Base-by-base conservation (phyloP, 35 echinoderm and acorn worm species). In the Holothuria glaberrima region DNA sequence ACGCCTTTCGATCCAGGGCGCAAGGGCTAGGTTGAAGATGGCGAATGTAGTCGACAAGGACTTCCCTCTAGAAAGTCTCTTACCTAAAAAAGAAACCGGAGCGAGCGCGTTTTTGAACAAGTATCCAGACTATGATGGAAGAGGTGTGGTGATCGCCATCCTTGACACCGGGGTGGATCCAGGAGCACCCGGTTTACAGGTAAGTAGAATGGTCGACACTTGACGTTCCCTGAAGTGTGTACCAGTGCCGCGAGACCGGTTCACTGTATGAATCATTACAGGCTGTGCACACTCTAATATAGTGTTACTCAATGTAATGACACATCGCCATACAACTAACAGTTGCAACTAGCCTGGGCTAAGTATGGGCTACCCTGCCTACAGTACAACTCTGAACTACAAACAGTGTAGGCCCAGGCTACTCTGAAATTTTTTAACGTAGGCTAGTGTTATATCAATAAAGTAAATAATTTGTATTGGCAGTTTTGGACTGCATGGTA, bases 81-180 rank as follows among this genome's bases (percentile, higher is more conserved):
- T 98, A 73, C 96, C 96, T 59, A 98, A 98, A 87, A 98, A 92
- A 71, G 93, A 98, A 77, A 98, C 96, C 21, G 93, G 93, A 76
- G 96, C 96, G 17, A 31, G 67, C 61, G 62, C 93, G 58, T 99
- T 99, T 77, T 48, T 99, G 26, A 84, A 91, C 22, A 98, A 95
- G 64, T 99, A 95, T 89, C 93, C 97, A 13, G 93, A 99, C n/a
- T 93, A 91, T 30, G 97, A 99, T 99, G 97, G 97, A n/a, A 80
- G 97, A 75, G 97, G 97, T 16, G 91, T 93, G 58, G 83, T 92
- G 9, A 93, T 99, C 38, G 97, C 97, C 0, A 95, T 99, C 59
- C 63, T 99, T 7, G 97, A 99, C 78, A 99, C 97, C 52, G 97
- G 97, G 27, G 97, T 99, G n/a, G 97, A 99, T 91, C 97, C 97